Evolutionary conservation across 2,797 vertebrate genomes (phyloP).

Genomic region (Stomatorhinus walkeri): DNA sequence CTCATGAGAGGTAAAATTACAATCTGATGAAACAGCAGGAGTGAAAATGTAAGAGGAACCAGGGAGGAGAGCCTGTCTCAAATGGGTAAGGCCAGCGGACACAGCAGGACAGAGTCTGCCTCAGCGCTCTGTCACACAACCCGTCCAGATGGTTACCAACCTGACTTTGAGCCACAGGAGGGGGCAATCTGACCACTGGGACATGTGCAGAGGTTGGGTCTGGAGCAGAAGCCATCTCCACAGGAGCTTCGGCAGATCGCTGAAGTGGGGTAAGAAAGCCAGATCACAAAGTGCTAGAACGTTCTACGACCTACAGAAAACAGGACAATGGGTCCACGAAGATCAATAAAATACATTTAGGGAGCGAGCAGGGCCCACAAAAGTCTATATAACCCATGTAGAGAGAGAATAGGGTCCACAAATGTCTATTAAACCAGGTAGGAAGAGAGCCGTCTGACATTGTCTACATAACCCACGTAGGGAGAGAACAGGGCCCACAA

Average conservation of each 20-base stretch:
- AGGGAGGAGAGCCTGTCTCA: not conserved
- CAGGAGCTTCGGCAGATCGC: slow-evolving; percentile 95
- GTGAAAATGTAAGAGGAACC: not conserved
- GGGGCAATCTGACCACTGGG: slow-evolving; percentile 84
- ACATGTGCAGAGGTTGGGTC: slow-evolving; percentile 98
- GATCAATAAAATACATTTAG: not conserved
- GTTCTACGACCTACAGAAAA: not conserved
- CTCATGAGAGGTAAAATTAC: not conserved
- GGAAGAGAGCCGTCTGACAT: not conserved
- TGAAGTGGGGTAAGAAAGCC: slow-evolving; percentile 43
- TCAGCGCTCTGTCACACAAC: not conserved
- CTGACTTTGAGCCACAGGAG: slow-evolving; percentile 93
- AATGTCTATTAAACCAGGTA: not conserved
- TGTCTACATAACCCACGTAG: not conserved
- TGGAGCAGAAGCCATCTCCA: slow-evolving; percentile 97
- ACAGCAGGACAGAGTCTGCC: not conserved
- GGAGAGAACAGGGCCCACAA: too few relatives aligned
- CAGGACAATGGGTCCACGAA: not conserved
- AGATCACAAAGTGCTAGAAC: not conserved
- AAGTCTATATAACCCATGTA: not conserved
- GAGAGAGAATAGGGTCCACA: not conserved
- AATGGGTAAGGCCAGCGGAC: not conserved
- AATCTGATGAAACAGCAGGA: not conserved
- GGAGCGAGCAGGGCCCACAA: not conserved
- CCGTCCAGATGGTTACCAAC: slow-evolving; percentile 44